These are phyloP conservation scores for Drosophila pullipes DNA, from an alignment of 2,888 invertebrate species.

Conservation along the genomic window DNA sequence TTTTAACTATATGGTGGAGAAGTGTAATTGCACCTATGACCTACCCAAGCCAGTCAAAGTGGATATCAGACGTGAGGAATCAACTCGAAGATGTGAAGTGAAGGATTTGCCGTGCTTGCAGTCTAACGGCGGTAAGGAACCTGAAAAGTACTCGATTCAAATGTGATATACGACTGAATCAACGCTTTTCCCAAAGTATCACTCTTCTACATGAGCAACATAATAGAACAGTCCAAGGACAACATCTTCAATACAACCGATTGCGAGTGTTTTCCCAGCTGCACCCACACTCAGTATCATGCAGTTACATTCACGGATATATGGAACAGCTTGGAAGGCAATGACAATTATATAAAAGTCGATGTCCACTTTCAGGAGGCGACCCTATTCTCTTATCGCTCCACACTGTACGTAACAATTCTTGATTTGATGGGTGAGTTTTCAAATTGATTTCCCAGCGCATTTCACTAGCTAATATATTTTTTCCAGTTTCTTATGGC, in stretches of 20 bases:
- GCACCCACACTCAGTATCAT: conserved; percentile 69
- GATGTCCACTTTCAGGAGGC: conserved; percentile 71
- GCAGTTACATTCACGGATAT: conserved; percentile 60
- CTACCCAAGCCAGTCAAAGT: conserved; percentile 4
- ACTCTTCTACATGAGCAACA: conserved; percentile 66
- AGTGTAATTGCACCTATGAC: conserved; percentile 58
- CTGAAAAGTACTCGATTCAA: background rate
- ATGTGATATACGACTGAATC: too few species aligned
- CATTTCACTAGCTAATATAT: background rate
- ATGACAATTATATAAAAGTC: conserved; percentile 41
- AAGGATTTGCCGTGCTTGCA: conserved; percentile 54
- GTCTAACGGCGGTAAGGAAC: conserved; percentile 38
- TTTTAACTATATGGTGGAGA: conserved; percentile 49
- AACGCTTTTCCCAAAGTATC: conserved; percentile 40
- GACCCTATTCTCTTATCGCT: conserved; percentile 75
- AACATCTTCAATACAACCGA: conserved; percentile 55
- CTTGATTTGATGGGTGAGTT: conserved; percentile 73
- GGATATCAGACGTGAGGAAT: accelerated
- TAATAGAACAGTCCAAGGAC: conserved; percentile 62
- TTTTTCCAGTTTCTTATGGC: conserved; percentile 68
- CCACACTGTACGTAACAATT: conserved; percentile 63
- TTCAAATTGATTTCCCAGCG: background rate
- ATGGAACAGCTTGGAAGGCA: background rate
- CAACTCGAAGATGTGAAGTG: conserved; percentile 3
- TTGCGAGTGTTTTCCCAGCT: conserved; percentile 74